Evolutionary conservation across 2,888 invertebrate species (phyloP), one percentile per base, ranked within the genome.

Genomic region (Augiades crinisus): DNA sequence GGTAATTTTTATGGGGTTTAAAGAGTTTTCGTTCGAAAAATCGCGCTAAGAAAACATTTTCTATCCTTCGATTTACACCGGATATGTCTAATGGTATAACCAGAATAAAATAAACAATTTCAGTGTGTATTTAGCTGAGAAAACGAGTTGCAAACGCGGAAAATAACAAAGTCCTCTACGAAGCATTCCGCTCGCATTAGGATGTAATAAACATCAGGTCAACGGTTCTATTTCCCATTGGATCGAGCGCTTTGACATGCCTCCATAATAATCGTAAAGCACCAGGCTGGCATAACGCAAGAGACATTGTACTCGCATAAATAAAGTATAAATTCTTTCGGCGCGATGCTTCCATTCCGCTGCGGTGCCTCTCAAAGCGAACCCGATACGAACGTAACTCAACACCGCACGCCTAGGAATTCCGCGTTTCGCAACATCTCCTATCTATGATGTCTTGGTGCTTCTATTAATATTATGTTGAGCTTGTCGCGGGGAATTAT

Each of bases 351-450:
- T 64, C 68, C 62, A 72, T 72, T 72, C 72, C 71, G 65, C 67
- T 55, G 75, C 75, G 75, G 75, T 67, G 69, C 63, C 54, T 65
- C 64, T 75, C 81, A 81, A 82, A 82, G 80, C 65, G 64, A 77
- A 78, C 73, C 59, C 65, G 75, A 78, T 72, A 73, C 70, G 56
- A 56, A 64, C 67, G 81, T 77, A 81, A 81, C 74, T 72, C 71
- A 72, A 81, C 70, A 79, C 78, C 64, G 76, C 66, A 67, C 65
- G 72, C 62, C 68, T 70, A 77, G 77, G 75, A 74, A 78, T 78
- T 70, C 72, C 68, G 72, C 66, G 64, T 75, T 73, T 75, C 69
- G 68, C 69, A 66, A 71, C 67, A 71, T 67, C 70, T 67, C 60
- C 63, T 61, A 57, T 64, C 65, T 67, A 67, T 70, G 67, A 66